Percentiles rank a stretch among this genome's conserved stretches.
phyloP scores from a whole-genome alignment of 2,797 vertebrate species.

The Gymnothorax reevesii region DNA sequence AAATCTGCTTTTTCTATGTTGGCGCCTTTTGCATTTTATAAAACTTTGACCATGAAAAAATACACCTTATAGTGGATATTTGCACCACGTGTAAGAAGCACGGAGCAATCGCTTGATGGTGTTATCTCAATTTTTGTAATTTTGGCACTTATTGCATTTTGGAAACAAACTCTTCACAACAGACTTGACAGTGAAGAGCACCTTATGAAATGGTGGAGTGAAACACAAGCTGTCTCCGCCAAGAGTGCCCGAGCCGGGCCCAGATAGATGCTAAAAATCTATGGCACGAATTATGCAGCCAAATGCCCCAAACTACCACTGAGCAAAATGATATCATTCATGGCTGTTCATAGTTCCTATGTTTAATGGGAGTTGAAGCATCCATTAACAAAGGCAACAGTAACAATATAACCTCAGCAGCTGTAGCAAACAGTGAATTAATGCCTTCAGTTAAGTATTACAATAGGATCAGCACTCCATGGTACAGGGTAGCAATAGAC shows the following conservation, averaged over 20 bases:
- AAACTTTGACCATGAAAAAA: no score
- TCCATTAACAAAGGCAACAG: constrained; percentile 34
- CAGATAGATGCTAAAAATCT: constrained; percentile 17
- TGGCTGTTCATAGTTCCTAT: constrained; percentile 44
- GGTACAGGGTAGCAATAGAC: constrained; percentile 30
- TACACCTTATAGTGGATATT: no score
- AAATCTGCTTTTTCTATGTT: no score
- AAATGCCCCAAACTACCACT: constrained; percentile 32
- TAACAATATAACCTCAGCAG: constrained; percentile 41
- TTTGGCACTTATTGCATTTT: no score
- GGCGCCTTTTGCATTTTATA: no score
- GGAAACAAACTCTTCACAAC: background rate
- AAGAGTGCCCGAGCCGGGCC: constrained; percentile 15
- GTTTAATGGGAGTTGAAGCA: constrained; percentile 35
- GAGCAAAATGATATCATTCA: constrained; percentile 51
- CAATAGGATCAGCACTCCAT: constrained; percentile 25
- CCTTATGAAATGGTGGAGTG: constrained; percentile 3
- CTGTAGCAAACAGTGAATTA: constrained; percentile 39
- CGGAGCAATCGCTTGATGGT: no score
- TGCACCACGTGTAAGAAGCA: no score
- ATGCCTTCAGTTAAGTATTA: constrained; percentile 24
- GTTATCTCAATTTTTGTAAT: no score
- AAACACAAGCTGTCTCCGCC: background rate
- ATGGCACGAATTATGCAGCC: constrained; percentile 42
- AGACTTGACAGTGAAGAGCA: background rate